Evolutionary conservation across 2,888 invertebrate genomes (phyloP), one percentile per base, ranked within the genome.

Genomic region (Macrophya annulata): DNA sequence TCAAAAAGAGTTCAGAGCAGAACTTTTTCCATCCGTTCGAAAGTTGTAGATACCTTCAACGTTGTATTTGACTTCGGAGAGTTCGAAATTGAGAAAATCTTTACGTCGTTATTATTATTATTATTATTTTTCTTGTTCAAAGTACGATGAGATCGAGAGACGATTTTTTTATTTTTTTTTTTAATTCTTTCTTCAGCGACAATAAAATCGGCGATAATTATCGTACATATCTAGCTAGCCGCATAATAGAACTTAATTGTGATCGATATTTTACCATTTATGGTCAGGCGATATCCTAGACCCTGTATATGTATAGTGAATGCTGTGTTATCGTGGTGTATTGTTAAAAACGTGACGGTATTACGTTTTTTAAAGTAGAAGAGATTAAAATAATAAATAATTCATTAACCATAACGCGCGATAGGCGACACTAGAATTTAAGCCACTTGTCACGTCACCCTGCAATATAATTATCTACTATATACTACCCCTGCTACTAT

Each of bases 311-410:
- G 3, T 31, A 31, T 31, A 10, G 12, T 37, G 15, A 72, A 37
- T 37, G 17, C 2, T 8, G 31, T 77, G 31, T 4, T 43, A 37
- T 62, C 43, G n/a, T 17, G 25, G 10, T 62, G 21, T 40, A 51
- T 55, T 37, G 55, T 37, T 37, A 8, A 55, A 31, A 17, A 31
- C 79, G 79, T 59, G 51, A n/a, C 40, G 55, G 31, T 3, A 4
- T 62, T 81, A 40, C 40, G 40, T 25, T 51, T 37, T 81, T 62
- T n/a, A n/a, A 59, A 62, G 62, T 62, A 62, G 68, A 45, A 62
- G 43, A 81, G 81, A 81, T 81, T 81, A 81, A 81, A 81, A 62
- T 21, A 25, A 81, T 81, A 81, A 81, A 81, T 81, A 81, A 81
- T 81, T 81, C 81, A 81, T 51, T 43, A 81, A 81, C 81, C 62